A percentile compares a stretch with the other conserved stretches of the same genome.
Evolutionary conservation across 2,888 invertebrate species (phyloP).

Genomic region (Germaria angustata): DNA sequence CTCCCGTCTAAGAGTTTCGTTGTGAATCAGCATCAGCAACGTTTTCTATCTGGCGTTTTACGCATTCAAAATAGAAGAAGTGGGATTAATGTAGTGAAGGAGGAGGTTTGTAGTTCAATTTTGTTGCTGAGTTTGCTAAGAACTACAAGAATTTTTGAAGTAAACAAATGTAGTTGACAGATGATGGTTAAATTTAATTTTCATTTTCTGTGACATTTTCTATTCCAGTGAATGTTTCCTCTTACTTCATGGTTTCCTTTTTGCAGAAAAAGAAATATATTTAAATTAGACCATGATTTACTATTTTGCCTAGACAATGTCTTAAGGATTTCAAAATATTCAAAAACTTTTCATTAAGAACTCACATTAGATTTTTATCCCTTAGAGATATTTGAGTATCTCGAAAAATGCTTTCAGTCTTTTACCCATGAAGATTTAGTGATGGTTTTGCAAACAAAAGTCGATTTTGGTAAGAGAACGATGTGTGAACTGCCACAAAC

Average conservation of each 20-base stretch:
- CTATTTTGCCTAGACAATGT: neutral
- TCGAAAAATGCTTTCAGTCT: too few species aligned
- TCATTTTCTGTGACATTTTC: slow-evolving; percentile 34
- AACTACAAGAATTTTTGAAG: slow-evolving; percentile 41
- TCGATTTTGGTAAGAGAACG: too few species aligned
- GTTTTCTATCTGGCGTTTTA: neutral
- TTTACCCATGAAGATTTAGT: too few species aligned
- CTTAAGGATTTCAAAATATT: too few species aligned
- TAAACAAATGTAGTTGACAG: slow-evolving; percentile 59
- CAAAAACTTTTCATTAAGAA: too few species aligned
- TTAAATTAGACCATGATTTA: neutral
- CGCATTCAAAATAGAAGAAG: slow-evolving; percentile 21
- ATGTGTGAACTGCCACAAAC: too few species aligned
- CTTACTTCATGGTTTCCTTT: neutral
- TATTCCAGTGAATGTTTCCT: neutral
- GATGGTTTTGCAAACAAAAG: too few species aligned
- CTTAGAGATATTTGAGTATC: too few species aligned
- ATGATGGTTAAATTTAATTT: slow-evolving; percentile 60
- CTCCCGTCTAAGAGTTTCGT: slow-evolving; percentile 19
- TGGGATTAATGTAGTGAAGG: neutral
- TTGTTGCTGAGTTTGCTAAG: slow-evolving; percentile 34
- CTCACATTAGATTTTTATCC: too few species aligned
- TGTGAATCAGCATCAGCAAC: slow-evolving; percentile 5
- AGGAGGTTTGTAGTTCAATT: slow-evolving; percentile 22
- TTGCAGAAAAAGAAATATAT: neutral